Conservation (phyloP, 2,888 invertebrate species). For the Agriopis aurantiaria region DNA sequence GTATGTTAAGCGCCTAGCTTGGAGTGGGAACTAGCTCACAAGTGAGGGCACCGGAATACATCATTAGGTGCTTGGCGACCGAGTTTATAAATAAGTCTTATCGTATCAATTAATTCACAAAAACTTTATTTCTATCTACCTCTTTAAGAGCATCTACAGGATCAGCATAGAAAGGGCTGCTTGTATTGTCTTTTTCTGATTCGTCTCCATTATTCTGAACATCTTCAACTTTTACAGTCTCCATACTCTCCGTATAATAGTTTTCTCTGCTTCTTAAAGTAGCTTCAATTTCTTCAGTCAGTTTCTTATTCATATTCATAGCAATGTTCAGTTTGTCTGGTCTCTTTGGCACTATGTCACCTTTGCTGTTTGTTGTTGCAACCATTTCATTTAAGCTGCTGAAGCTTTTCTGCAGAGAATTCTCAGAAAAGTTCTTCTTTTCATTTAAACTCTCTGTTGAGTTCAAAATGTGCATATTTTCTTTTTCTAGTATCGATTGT, state of each 20-base stretch:
- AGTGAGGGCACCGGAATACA: too few species aligned
- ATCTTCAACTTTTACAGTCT: constrained; percentile 80
- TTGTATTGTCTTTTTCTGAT: constrained; percentile 88
- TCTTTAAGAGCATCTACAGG: constrained; percentile 94
- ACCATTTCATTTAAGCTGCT: constrained; percentile 78
- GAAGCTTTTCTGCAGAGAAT: constrained; percentile 74
- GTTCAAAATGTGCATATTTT: constrained; percentile 75
- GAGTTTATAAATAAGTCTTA: too few species aligned
- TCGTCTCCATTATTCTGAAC: constrained; percentile 67
- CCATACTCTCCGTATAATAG: constrained; percentile 79
- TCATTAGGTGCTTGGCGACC: too few species aligned
- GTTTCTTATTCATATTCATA: constrained; percentile 82
- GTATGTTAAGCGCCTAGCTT: too few species aligned
- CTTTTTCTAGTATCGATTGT: constrained; percentile 79
- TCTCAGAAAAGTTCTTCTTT: constrained; percentile 74
- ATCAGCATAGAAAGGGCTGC: constrained; percentile 95
- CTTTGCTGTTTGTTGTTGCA: constrained; percentile 83
- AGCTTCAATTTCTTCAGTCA: constrained; percentile 82
- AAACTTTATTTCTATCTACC: constrained; percentile 56
- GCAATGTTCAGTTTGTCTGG: constrained; percentile 81
- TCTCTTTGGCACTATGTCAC: constrained; percentile 78
- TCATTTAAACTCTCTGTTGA: constrained; percentile 78
- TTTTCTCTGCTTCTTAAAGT: constrained; percentile 75
- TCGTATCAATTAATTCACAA: too few species aligned
- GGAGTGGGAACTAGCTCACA: too few species aligned